phyloP scores from a whole-genome alignment of 2,888 invertebrate species.

The Dicranocentrus wangi region DNA sequence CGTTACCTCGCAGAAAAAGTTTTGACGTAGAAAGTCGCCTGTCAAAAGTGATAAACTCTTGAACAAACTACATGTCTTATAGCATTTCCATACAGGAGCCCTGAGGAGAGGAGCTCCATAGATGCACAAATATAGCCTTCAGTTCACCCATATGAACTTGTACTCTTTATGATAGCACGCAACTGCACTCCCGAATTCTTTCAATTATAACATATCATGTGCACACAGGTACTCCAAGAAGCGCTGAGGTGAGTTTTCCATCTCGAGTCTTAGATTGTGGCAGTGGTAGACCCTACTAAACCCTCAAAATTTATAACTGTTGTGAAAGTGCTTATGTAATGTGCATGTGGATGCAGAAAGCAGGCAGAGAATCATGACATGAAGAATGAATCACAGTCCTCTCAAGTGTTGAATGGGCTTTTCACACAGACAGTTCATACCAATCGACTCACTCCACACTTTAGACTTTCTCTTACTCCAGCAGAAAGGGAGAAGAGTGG shows the following conservation, averaged over 20 bases:
- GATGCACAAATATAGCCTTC: too few species aligned
- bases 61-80: background rate
- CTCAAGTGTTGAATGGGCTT: slow-evolving; percentile 27
- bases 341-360: background rate
- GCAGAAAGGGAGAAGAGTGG: background rate
- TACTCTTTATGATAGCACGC: background rate
- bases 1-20: too few species aligned
- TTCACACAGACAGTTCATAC: slow-evolving; percentile 5
- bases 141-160: too few species aligned
- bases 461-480: background rate
- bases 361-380: slow-evolving; percentile 18
- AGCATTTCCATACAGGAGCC: too few species aligned
- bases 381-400: slow-evolving; percentile 24
- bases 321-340: background rate
- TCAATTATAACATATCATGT: background rate
- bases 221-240: background rate
- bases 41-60: slow-evolving; percentile 13
- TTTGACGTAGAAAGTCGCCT: slow-evolving; percentile 1
- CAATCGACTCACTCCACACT: background rate
- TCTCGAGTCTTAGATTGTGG: slow-evolving; percentile 1
- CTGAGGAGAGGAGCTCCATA: too few species aligned
- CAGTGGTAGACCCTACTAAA: slow-evolving; percentile 31
- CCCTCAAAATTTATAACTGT: slow-evolving; percentile 15
- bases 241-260: background rate
- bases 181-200: background rate